Evolutionary conservation across 1,140 invertebrate species (phyloP), one percentile per base, ranked within the genome.

Genomic region (Mizuhopecten yessoensis): DNA sequence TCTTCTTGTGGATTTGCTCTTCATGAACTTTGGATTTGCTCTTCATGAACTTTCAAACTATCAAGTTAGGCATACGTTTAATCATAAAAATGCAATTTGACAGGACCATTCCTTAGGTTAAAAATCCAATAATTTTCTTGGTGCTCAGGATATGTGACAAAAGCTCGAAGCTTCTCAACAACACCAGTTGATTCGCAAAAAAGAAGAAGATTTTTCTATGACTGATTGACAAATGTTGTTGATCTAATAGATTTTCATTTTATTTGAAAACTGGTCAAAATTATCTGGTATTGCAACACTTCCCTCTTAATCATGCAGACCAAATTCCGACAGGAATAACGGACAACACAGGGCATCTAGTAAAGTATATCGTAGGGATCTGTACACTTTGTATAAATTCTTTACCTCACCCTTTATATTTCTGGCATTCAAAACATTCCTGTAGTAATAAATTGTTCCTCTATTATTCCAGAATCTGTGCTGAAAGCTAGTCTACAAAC

Each of bases 111-210:
- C 10, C 86, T 45, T 7, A 33, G 17, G 75, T 89, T 89, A 7
- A 13, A 23, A 34, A 49, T 34, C 90, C 88, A 91, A 86, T 92
- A 92, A 45, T 92, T 92, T 86, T 92, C 92, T 23, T 33, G 75
- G 49, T 91, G 90, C 75, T 90, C 87, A 39, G 75, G 88, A 86
- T 92, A 87, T 34, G 75, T 34, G 34, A 92, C 10, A 3, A 92
- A 33, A 17, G 91, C 75, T 34, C 92, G 20, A 0, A 92, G 13
- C 5, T n/a, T n/a, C 5, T 89, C 34, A n/a, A 91, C 87, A 20
- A 90, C 87, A 75, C 89, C 91, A 33, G 10, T n/a, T 34, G 34
- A 86, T 57, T 87, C 29, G 90, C 91, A 88, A 92, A 92, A 34
- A 92, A 92, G 39, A 36, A 39, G 11, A 1, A 20, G 29, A 34